phyloP scores from a whole-genome alignment of 2,888 invertebrate genomes.

The Ophioninae sp. region DNA sequence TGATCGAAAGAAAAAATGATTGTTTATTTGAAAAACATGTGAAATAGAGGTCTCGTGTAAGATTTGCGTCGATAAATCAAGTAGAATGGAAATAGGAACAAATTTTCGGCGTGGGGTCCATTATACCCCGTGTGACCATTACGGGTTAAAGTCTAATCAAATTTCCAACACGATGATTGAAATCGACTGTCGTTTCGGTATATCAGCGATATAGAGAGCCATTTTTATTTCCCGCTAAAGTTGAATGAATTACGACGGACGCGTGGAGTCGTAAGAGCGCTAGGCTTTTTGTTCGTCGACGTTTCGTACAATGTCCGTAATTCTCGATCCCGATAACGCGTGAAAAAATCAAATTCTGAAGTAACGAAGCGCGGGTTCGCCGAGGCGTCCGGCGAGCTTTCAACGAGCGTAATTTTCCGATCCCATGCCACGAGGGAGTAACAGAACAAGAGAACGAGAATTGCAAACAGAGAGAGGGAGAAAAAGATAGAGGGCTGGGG shows the following conservation, averaged over 20 bases:
- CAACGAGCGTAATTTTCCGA: conserved; percentile 35
- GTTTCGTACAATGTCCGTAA: conserved; percentile 11
- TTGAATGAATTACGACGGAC: conserved; percentile 25
- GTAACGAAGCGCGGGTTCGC: conserved; percentile 53
- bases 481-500: background rate
- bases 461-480: conserved; percentile 4
- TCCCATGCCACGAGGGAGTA: background rate
- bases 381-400: conserved; percentile 28
- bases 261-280: conserved; percentile 25
- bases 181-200: background rate
- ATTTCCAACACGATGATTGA: background rate
- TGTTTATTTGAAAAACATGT: too few species aligned
- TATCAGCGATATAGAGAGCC: background rate
- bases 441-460: background rate
- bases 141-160: background rate
- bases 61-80: too few species aligned
- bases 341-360: conserved; percentile 48
- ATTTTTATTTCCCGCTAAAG: background rate
- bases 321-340: conserved; percentile 28
- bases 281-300: background rate
- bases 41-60: too few species aligned
- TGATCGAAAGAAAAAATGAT: too few species aligned
- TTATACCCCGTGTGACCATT: too few species aligned
- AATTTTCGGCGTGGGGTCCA: too few species aligned
- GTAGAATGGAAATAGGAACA: too few species aligned